Base-by-base conservation (phyloP, 2,113 vertebrate genomes). In the Coryphaenoides rupestris region DNA sequence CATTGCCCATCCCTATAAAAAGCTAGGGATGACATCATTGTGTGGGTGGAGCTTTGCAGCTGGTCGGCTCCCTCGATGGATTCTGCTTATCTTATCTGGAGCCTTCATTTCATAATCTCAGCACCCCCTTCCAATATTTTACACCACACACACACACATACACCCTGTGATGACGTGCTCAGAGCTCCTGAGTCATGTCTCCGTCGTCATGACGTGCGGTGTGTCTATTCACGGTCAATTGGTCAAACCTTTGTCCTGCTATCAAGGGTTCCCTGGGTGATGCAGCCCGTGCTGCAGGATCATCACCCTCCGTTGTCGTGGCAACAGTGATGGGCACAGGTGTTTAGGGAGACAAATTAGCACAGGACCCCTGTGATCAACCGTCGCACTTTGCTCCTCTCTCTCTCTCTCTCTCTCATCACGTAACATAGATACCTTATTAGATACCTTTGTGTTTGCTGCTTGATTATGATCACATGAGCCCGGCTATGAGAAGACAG, bases 301-400 rank as follows among this genome's bases (percentile, higher is more conserved):
- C 65, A 50, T 74, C 78, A 80, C 62, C 69, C 74, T 49, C 55
- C 45, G 81, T 82, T 6, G 71, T 61, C 69, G 7, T 77, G 79
- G 76, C 64, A 78, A 87, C 85, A 10, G 28, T 66, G 76, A 73
- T 62, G 65, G 55, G 1, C 56, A 54, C 80, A 83, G 75, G 75
- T 82, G 77, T 62, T 69, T 21, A 55, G 55, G 61, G 70, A 70
- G 66, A 73, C 52, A 60, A 75, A 84, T 75, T 22, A 28, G 54
- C 58, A 53, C 19, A 10, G 23, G 54, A 52, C 9, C 9, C 55
- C 56, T 69, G 79, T 71, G 13, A 40, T 12, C 33, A 40, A 40
- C 33, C 13, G 7, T 40, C 13, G 13, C 33, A 12, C 33, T 40
- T 7, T 40, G 9, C 33, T 40, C 33, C 33, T 40, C 33, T 40